A percentile compares a stretch with the other conserved stretches of the same genome.
Conservation (phyloP, 2,888 invertebrate genomes). For the Apocheima hispidaria region DNA sequence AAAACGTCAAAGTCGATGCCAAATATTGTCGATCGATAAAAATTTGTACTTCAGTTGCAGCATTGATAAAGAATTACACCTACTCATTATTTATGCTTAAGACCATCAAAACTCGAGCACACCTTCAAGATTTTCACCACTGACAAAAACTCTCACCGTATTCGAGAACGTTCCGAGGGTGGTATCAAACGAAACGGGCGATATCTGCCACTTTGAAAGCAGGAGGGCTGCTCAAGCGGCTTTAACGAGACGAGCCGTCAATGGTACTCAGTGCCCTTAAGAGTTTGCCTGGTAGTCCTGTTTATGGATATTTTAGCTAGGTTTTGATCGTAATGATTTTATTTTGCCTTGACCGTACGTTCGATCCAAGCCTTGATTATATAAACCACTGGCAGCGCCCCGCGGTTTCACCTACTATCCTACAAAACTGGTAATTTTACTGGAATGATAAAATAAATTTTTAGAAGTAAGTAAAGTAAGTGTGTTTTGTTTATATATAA, state of each 20-base stretch:
- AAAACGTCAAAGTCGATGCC: too few relatives aligned
- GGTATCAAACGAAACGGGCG: conserved; percentile 15
- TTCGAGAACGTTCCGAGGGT: conserved; percentile 14
- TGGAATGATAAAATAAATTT: too few relatives aligned
- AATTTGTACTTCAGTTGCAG: too few relatives aligned
- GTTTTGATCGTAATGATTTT: not conserved
- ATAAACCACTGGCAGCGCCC: too few relatives aligned
- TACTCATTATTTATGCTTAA: conserved; percentile 16
- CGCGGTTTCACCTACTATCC: too few relatives aligned
- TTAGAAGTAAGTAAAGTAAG: too few relatives aligned
- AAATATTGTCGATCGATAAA: too few relatives aligned
- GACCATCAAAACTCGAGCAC: conserved; percentile 19
- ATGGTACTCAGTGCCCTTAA: conserved; percentile 12
- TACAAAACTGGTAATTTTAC: too few relatives aligned
- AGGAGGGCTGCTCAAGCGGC: not conserved
- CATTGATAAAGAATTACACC: too few relatives aligned
- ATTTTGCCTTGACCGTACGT: too few relatives aligned
- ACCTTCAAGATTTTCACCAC: conserved; percentile 13
- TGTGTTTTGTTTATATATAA: too few relatives aligned
- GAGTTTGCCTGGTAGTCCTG: not conserved
- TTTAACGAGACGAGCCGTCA: conserved; percentile 3
- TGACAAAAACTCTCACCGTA: conserved; percentile 12
- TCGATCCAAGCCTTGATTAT: too few relatives aligned
- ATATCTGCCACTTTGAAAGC: conserved; percentile 12
- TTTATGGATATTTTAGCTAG: conserved; percentile 5